Percentiles rank a stretch among this genome's conserved stretches.
Conservation (phyloP, 2,113 vertebrate species). For the Psammodynastes pulverulentus region DNA sequence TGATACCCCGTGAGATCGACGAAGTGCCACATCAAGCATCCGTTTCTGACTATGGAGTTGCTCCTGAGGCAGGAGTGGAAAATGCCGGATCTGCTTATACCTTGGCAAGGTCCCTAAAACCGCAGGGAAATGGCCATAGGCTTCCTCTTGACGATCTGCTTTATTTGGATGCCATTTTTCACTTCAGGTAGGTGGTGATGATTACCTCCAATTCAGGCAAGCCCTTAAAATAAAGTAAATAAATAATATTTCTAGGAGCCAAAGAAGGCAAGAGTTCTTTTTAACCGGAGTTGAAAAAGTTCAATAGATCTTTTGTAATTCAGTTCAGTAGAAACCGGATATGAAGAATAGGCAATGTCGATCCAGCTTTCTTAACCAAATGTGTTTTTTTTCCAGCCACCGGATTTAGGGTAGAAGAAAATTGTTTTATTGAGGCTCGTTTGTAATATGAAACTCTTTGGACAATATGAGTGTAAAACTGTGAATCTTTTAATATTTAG, state of each 20-base stretch:
- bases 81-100: background rate
- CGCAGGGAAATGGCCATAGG: conserved; percentile 3
- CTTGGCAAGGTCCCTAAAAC: background rate
- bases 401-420: background rate
- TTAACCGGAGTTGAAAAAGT: background rate
- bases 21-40: background rate
- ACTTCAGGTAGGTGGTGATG: conserved; percentile 15
- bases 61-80: background rate
- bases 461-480: background rate
- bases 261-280: background rate
- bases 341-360: background rate
- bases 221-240: background rate
- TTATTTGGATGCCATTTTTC: background rate
- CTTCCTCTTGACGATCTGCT: background rate
- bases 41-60: background rate
- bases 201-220: background rate
- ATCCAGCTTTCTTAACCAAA: background rate
- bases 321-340: background rate
- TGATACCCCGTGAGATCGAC: background rate
- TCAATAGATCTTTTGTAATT: background rate
- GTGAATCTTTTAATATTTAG: background rate
- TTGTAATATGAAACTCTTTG: background rate
- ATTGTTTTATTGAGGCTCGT: background rate
- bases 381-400: background rate
- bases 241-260: background rate